Evolutionary conservation across 2,888 invertebrate genomes (phyloP).

Genomic region (Ennomos quercinarius): DNA sequence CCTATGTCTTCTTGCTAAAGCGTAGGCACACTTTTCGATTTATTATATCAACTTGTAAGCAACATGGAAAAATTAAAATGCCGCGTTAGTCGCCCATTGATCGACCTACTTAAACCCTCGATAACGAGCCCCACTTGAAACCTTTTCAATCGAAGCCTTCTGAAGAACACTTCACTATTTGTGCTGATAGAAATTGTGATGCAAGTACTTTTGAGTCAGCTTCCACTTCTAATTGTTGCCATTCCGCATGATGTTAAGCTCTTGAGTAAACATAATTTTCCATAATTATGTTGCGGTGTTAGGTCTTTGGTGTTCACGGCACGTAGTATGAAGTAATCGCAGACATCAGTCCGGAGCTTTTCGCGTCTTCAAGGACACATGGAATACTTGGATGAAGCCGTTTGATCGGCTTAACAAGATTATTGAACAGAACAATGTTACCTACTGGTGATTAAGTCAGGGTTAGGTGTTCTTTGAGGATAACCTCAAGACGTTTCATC

Average conservation of each 20-base stretch:
- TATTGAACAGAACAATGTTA: constrained; percentile 4
- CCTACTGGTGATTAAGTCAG: constrained; percentile 8
- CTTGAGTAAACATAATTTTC: too few relatives aligned
- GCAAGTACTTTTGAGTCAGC: background rate
- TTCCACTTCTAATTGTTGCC: too few relatives aligned
- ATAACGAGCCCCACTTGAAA: constrained; percentile 19
- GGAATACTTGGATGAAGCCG: constrained; percentile 18
- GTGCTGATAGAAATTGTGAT: constrained; percentile 4
- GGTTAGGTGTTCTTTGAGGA: background rate
- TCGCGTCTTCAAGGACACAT: constrained; percentile 17
- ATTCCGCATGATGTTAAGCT: too few relatives aligned
- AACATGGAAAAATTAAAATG: constrained; percentile 19
- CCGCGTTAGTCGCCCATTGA: constrained; percentile 28
- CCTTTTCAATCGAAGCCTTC: constrained; percentile 24
- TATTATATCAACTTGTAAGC: constrained; percentile 1
- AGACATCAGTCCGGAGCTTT: constrained; percentile 5
- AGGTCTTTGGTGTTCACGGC: constrained; percentile 1
- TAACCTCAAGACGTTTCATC: too few relatives aligned
- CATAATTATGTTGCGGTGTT: background rate
- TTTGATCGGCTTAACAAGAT: constrained; percentile 22
- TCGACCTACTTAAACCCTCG: constrained; percentile 29
- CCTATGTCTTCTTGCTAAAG: too few relatives aligned
- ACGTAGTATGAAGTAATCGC: constrained; percentile 14
- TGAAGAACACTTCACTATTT: constrained; percentile 9
- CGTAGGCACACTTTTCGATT: too few relatives aligned